Percentiles rank a stretch among this genome's conserved stretches.
Conservation (phyloP, 2,797 vertebrate genomes). For the Sebastes ruberrimus region DNA sequence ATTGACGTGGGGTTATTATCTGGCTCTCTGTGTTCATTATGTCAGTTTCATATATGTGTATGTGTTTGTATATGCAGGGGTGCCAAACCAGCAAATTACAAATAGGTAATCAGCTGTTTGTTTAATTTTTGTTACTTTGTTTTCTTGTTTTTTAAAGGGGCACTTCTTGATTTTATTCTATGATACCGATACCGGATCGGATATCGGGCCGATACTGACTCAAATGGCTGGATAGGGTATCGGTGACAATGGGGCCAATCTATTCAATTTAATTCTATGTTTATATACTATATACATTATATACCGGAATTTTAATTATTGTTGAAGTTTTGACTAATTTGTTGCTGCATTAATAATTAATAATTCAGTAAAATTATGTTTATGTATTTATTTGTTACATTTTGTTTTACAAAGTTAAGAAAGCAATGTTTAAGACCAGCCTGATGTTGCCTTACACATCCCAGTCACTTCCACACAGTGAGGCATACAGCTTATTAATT, state of each 20-base stretch:
- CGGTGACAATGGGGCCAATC: neutral
- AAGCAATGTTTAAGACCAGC: neutral
- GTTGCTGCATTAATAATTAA: no score
- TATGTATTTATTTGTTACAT: no score
- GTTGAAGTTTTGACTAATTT: no score
- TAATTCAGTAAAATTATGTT: neutral
- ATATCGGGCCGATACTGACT: neutral
- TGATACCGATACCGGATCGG: neutral
- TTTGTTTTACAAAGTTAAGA: neutral
- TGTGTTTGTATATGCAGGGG: constrained; percentile 17
- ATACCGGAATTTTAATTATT: no score
- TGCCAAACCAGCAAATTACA: neutral
- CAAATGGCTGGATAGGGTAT: neutral
- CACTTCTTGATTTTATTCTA: neutral
- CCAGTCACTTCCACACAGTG: neutral
- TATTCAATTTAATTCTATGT: neutral
- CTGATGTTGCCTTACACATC: neutral
- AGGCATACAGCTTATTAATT: no score
- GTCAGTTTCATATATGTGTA: neutral
- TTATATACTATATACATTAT: no score
- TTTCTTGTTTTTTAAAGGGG: neutral
- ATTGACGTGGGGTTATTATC: neutral
- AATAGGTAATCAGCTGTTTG: neutral
- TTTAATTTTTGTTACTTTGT: neutral
- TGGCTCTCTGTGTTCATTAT: constrained; percentile 16